Base-by-base conservation (phyloP, 1,140 invertebrate genomes). In the Cecropterus lyciades region DNA sequence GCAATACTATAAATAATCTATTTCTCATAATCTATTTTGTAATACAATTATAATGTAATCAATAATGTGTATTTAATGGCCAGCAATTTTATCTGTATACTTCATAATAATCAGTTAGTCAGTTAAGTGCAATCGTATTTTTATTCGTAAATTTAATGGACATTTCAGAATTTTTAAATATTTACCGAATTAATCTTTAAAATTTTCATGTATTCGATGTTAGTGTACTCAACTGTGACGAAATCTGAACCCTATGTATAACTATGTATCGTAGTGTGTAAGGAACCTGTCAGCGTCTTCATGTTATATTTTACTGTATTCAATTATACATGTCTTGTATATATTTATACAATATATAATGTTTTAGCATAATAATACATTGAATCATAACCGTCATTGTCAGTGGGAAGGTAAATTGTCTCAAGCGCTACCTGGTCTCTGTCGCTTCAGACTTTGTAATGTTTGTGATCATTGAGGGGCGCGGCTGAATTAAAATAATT, bases 401-500 rank as follows among this genome's bases (percentile, higher is more conserved):
- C 59, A 60, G 27, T 51, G 48, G 59, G 46, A 62, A 62, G 46
- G 30, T 49, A 51, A 49, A 40, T 16, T 15, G 59, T 49, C 57
- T 49, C 20, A 40, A 62, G 45, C 45, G 57, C 57, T 30, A 49
- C 46, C 59, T 51, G 59, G 59, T 51, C 46, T 62, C 46, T 62
- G 59, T 62, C 59, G 59, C 59, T 62, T 51, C 45, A 40, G 46
- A 62, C 57, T 30, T 17, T 62, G 20, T 40, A 51, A 51, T 51
- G 59, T 51, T 49, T 62, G 59, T 75, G 76, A 72, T 73, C 72
- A 75, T 72, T 73, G 73, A 66, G 70, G 74, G 71, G 70, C 71
- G 72, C 80, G 82, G 80, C 83, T 88, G 85, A 87, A 83, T 72
- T 80, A 74, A 85, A 86, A 84, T 89, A 85, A 87, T 80, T 80